Evolutionary conservation across 1,140 invertebrate genomes (phyloP).

Genomic region (Dufourea novaeangliae): DNA sequence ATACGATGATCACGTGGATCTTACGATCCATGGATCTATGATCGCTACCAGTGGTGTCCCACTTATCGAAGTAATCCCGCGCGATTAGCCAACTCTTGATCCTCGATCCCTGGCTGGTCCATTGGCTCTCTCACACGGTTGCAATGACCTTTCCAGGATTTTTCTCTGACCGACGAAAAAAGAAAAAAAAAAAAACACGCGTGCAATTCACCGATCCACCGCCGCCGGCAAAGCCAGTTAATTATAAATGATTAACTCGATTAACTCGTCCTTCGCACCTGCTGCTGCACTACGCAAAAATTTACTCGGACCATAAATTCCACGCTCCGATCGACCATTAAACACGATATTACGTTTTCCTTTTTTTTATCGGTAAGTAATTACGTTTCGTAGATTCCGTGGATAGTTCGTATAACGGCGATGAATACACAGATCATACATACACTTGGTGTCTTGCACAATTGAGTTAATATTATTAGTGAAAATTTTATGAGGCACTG

Average conservation of each 20-base stretch:
- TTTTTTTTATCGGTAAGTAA: no score
- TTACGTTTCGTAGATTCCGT: no score
- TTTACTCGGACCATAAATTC: no score
- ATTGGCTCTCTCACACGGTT: not conserved
- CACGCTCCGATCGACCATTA: no score
- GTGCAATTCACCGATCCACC: no score
- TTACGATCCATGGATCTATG: not conserved
- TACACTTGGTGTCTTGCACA: no score
- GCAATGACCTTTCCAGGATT: not conserved
- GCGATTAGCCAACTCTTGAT: not conserved
- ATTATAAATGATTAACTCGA: conserved; percentile 30
- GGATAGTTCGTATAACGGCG: no score
- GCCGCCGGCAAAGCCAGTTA: conserved; percentile 5
- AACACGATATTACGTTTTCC: no score
- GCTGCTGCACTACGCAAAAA: not conserved
- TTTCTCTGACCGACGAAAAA: not conserved
- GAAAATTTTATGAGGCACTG: no score
- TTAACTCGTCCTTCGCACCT: conserved; percentile 18
- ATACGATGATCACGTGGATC: no score
- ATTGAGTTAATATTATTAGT: no score
- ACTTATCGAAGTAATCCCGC: not conserved
- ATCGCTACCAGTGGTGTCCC: not conserved
- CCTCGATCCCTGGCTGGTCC: not conserved
- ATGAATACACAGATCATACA: no score
- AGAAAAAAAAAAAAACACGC: not conserved